Evolutionary conservation across 1,140 invertebrate species (phyloP), one percentile per base, ranked within the genome.

Genomic region (Gerris buenoi): DNA sequence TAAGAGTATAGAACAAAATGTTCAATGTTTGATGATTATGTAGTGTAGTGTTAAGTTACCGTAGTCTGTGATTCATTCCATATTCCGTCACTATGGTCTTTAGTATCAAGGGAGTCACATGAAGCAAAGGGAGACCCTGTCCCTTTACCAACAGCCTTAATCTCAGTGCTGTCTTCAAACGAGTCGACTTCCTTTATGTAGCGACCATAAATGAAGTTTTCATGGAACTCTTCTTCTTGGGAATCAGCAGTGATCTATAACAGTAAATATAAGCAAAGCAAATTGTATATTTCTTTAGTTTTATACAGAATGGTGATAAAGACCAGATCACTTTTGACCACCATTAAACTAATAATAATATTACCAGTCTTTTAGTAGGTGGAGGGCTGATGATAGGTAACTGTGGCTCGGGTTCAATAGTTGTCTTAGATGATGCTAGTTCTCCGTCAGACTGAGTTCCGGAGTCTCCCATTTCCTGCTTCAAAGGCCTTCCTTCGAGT

Each of bases 1-100:
- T n/a, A n/a, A n/a, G n/a, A n/a, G n/a, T n/a, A n/a, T n/a, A n/a
- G n/a, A n/a, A n/a, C n/a, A n/a, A n/a, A n/a, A n/a, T n/a, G n/a
- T n/a, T n/a, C n/a, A n/a, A n/a, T n/a, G n/a, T n/a, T n/a, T n/a
- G n/a, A n/a, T n/a, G n/a, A n/a, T n/a, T n/a, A n/a, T n/a, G n/a
- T n/a, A n/a, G n/a, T n/a, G n/a, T n/a, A n/a, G n/a, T n/a, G n/a
- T n/a, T n/a, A n/a, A n/a, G n/a, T n/a, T 67, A 75, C 75, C 1
- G 89, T 91, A 0, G 86, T 86, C 77, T 90, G 88, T 18, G 88
- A 91, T 78, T 91, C 89, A 77, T 91, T 91, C 89, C 89, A 91
- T 72, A 88, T 86, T 33, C 87, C 87, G 75, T 90, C 88, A 33
- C 88, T 90, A 75, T 90, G 88, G 75, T 90, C 88, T 73, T 87